Evolutionary conservation across 2,113 vertebrate species (phyloP).

Genomic region (Daphoenositta chrysoptera): DNA sequence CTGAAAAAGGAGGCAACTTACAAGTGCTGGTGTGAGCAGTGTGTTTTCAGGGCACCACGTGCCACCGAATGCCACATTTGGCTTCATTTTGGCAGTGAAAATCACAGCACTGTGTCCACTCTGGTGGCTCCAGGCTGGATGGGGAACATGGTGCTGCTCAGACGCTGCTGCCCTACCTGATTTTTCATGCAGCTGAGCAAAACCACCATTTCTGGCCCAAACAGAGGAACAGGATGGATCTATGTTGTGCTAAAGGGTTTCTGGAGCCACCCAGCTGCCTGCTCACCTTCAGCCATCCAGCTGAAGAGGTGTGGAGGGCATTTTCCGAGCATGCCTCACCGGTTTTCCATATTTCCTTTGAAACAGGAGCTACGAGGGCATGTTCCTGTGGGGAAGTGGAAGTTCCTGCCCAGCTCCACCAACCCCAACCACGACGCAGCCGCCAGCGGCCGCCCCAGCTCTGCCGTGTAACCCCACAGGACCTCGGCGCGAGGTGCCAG

Average conservation of each 20-base stretch:
- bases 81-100: background rate
- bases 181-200: background rate
- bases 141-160: background rate
- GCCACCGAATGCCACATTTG: fast-evolving
- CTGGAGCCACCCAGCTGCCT: background rate
- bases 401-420: background rate
- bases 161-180: background rate
- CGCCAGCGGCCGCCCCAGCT: background rate
- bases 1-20: background rate
- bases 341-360: background rate
- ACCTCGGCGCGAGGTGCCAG: background rate
- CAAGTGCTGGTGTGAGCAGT: background rate
- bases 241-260: background rate
- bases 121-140: background rate
- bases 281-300: background rate
- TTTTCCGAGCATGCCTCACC: background rate
- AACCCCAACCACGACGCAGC: background rate
- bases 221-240: background rate
- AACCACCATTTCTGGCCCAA: background rate
- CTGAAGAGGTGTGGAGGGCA: background rate
- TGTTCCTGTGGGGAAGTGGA: background rate
- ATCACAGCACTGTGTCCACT: fast-evolving
- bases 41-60: background rate
- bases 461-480: background rate
- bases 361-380: background rate